phyloP scores from a whole-genome alignment of 2,888 invertebrate species.

The Lasius platythorax region DNA sequence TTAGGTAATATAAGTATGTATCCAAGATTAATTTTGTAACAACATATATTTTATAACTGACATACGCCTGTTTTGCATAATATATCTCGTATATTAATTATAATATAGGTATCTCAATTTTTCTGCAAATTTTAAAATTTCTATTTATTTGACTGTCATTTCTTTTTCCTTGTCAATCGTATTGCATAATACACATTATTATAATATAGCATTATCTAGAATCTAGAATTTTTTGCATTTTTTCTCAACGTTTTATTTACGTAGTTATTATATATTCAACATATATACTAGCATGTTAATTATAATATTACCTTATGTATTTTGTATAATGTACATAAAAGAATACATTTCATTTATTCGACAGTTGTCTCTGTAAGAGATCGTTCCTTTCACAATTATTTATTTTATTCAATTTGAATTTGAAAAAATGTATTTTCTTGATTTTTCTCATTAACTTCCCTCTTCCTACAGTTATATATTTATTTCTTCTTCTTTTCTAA shows the following conservation, averaged over 20 bases:
- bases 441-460: neutral
- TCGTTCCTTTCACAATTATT: neutral
- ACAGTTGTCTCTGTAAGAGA: neutral
- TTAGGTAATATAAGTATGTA: neutral
- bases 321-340: neutral
- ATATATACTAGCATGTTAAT: neutral
- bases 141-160: neutral
- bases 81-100: neutral
- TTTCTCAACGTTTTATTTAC: neutral
- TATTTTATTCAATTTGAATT: neutral
- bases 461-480: neutral
- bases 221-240: neutral
- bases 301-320: neutral
- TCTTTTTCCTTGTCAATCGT: neutral
- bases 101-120: neutral
- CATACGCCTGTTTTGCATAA: neutral
- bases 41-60: neutral
- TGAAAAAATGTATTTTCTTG: neutral
- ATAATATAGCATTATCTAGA: neutral
- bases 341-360: neutral
- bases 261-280: neutral
- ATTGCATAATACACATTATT: neutral
- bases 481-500: neutral
- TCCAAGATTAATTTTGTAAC: neutral
- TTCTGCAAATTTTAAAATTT: neutral